Percentiles rank a stretch among this genome's conserved stretches.
Conservation (phyloP, 2,113 vertebrate genomes). For the Nesoenas mayeri region DNA sequence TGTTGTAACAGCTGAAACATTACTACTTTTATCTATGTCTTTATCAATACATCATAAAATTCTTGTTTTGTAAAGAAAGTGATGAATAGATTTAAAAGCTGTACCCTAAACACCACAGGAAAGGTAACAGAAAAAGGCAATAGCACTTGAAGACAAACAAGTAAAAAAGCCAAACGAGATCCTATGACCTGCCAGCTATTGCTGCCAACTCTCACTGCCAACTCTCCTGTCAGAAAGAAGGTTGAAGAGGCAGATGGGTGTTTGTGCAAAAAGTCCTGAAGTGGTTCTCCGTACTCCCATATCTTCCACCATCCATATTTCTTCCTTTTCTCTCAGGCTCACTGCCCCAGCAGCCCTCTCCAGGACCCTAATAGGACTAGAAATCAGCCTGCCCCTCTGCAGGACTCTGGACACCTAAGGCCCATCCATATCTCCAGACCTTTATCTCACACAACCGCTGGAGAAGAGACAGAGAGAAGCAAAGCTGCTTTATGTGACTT, state of each 20-base stretch:
- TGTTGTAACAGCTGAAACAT: not conserved
- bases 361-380: not conserved
- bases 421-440: not conserved
- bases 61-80: not conserved
- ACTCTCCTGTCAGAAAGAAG: not conserved
- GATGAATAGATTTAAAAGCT: not conserved
- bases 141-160: not conserved
- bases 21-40: not conserved
- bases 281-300: not conserved
- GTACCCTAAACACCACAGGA: not conserved
- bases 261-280: not conserved
- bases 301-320: not conserved
- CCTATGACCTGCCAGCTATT: not conserved
- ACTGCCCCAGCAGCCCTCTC: not conserved
- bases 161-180: not conserved
- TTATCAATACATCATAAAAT: not conserved
- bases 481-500: not conserved
- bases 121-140: not conserved
- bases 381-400: not conserved
- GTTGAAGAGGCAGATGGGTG: not conserved
- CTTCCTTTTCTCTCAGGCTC: not conserved
- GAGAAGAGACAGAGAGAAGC: not conserved
- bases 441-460: not conserved
- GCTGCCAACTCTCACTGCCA: not conserved
- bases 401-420: rapidly evolving